Base-by-base conservation (phyloP, 2,797 vertebrate species). In the Dallia pectoralis region DNA sequence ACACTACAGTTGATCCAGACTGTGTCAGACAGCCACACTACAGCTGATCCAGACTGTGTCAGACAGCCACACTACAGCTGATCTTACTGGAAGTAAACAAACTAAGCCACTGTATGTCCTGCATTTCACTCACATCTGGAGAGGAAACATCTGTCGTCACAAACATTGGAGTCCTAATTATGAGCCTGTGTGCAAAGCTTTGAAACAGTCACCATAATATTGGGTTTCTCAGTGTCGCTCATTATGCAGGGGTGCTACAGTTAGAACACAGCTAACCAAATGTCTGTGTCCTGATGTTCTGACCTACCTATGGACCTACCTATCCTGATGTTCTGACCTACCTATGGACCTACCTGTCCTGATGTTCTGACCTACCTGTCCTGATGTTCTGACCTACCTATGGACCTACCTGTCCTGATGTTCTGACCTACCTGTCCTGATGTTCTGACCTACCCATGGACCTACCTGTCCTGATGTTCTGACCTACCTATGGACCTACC, bases 1-100 rank as follows among this genome's bases (percentile, higher is more conserved):
- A n/a, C n/a, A n/a, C n/a, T n/a, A n/a, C n/a, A n/a, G n/a, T n/a
- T n/a, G n/a, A n/a, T n/a, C n/a, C n/a, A n/a, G 91, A 91, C 91
- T 88, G 82, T 87, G 85, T 86, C 89, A 80, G 89, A 86, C 89
- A 81, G 88, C 84, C 81, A 85, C 88, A 85, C 76, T 36, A 87
- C 89, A 89, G 89, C 89, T 89, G 89, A 82, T 87, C 78, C 84
- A 86, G 84, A 86, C 81, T 81, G 70, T 36, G 81, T 83, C 82
- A 71, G 76, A 79, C 51, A 74, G 74, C 82, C 70, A n/a, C n/a
- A n/a, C n/a, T n/a, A n/a, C n/a, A n/a, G n/a, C n/a, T n/a, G n/a
- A n/a, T n/a, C 79, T 84, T 77, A 82, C 70, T 73, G 70, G 63
- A 85, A 80, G 75, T 15, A 5, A 44, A 29, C 22, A 74, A 76